phyloP scores from a whole-genome alignment of 2,113 vertebrate species.

The Mugil cephalus region DNA sequence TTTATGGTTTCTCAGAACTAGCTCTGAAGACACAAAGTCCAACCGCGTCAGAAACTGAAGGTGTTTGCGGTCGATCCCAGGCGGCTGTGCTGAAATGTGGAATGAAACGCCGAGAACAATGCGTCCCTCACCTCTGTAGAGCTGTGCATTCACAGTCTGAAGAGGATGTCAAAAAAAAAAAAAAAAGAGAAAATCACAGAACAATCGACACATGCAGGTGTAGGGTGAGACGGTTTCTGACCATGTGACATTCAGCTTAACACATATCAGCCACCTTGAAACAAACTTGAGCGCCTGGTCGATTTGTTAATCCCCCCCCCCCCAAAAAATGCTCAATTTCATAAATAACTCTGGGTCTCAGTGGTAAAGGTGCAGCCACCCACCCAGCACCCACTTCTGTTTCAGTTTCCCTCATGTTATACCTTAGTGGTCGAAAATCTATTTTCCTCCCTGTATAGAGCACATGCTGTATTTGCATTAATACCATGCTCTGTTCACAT shows the following conservation, averaged over 20 bases:
- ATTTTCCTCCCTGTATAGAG: constrained; percentile 17
- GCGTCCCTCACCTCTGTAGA: neutral
- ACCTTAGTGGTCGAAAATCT: constrained; percentile 32
- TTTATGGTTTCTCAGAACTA: neutral
- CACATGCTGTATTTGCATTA: constrained; percentile 28
- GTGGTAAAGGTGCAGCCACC: constrained; percentile 29
- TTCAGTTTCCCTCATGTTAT: constrained; percentile 24
- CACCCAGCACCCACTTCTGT: constrained; percentile 35
- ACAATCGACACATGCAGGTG: neutral
- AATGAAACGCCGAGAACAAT: neutral
- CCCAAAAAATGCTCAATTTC: constrained; percentile 3
- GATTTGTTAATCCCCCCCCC: neutral
- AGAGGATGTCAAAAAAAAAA: constrained; percentile 9
- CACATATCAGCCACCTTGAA: neutral
- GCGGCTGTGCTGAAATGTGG: neutral
- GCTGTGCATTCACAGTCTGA: neutral
- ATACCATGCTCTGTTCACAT: constrained; percentile 22
- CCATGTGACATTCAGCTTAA: neutral
- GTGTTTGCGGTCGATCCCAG: constrained; percentile 1
- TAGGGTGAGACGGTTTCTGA: neutral
- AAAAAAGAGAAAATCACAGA: no score
- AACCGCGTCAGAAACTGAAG: constrained; percentile 16
- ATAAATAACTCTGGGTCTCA: constrained; percentile 41
- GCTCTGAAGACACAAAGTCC: constrained; percentile 25
- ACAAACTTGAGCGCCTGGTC: neutral